Evolutionary conservation across 2,797 vertebrate genomes (phyloP).

Genomic region (Balearica regulorum): DNA sequence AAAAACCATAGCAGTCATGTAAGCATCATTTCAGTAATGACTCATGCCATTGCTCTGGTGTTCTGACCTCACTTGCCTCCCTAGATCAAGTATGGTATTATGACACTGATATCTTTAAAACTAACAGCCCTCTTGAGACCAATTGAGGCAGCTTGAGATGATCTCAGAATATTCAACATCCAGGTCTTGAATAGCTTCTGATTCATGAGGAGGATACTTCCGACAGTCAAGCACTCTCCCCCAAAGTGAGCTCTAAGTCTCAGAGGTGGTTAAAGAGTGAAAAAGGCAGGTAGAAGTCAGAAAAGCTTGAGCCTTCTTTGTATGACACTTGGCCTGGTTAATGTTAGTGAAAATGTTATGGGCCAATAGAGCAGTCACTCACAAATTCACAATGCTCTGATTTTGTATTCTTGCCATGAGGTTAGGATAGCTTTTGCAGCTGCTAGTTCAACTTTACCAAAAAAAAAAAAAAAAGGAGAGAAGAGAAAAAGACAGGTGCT

Average conservation of each 20-base stretch:
- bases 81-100: constrained; percentile 42
- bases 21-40: constrained; percentile 33
- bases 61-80: constrained; percentile 1
- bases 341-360: neutral
- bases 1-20: neutral
- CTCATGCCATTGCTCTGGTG: neutral
- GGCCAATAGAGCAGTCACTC: neutral
- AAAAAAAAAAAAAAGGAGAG: no score
- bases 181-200: neutral
- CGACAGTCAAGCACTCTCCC: neutral
- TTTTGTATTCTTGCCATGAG: neutral
- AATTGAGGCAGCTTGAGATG: constrained; percentile 14
- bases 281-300: neutral
- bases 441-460: neutral
- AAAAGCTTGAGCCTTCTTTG: neutral
- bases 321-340: constrained; percentile 8
- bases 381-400: neutral
- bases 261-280: neutral
- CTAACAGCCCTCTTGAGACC: constrained; percentile 13
- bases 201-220: neutral
- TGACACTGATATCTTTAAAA: constrained; percentile 24
- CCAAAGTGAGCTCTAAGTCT: neutral
- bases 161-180: constrained; percentile 33
- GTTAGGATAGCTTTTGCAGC: neutral
- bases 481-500: accelerated